Evolutionary conservation across 2,113 vertebrate species (phyloP).

Genomic region (Centropus bengalensis): DNA sequence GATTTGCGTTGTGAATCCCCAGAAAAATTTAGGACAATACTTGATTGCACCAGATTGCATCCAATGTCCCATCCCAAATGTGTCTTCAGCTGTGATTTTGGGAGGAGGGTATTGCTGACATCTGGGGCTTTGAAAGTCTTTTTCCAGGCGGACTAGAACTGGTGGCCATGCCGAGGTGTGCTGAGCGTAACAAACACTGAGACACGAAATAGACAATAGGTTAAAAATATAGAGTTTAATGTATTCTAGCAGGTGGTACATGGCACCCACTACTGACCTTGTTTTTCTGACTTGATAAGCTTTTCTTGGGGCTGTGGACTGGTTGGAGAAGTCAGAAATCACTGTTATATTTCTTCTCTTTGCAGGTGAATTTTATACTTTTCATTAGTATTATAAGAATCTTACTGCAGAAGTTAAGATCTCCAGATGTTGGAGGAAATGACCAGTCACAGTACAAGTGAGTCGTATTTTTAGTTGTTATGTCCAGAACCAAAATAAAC

Average conservation of each 20-base stretch:
- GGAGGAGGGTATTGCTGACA: not conserved
- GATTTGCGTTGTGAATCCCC: not conserved
- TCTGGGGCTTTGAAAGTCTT: not conserved
- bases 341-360: not conserved
- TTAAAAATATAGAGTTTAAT: not conserved
- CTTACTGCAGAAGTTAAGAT: conserved; percentile 79
- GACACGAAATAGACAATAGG: not conserved
- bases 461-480: conserved; percentile 12
- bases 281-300: not conserved
- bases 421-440: conserved; percentile 79
- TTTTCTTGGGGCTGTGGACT: not conserved
- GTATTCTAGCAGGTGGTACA: not conserved
- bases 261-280: not conserved
- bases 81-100: not conserved
- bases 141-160: not conserved
- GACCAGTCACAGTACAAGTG: conserved; percentile 82
- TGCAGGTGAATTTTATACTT: conserved; percentile 81
- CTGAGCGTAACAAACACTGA: fast-evolving
- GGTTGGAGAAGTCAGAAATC: not conserved
- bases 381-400: conserved; percentile 83
- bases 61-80: not conserved
- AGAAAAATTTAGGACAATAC: not conserved
- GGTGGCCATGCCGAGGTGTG: not conserved
- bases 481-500: not conserved
- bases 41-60: not conserved